Percentiles rank a stretch among this genome's conserved stretches.
phyloP scores from a whole-genome alignment of 2,888 invertebrate species.

The Cheilosia variabilis region DNA sequence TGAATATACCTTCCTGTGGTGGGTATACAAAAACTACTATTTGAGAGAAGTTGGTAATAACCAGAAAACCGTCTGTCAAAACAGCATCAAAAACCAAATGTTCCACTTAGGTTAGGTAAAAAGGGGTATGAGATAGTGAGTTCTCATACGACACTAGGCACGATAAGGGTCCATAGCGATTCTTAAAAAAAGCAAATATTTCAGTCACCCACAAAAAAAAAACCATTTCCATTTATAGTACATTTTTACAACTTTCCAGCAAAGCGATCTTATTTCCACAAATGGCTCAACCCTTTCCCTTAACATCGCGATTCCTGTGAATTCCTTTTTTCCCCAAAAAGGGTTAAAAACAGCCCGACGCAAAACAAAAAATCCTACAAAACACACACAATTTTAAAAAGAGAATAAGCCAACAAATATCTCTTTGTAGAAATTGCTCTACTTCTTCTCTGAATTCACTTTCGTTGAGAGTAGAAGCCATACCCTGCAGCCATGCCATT shows the following conservation, averaged over 20 bases:
- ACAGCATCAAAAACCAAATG: no score
- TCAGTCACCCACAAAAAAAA: no score
- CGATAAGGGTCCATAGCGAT: no score
- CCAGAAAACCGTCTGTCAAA: no score
- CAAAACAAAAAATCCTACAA: slow-evolving; percentile 32
- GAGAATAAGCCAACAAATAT: slow-evolving; percentile 60
- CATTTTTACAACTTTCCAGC: background rate
- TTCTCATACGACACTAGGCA: no score
- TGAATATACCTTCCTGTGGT: no score
- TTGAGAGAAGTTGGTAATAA: no score
- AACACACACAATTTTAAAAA: slow-evolving; percentile 58
- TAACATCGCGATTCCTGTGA: slow-evolving; percentile 17
- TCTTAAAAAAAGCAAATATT: no score
- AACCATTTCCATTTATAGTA: background rate
- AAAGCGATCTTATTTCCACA: slow-evolving; percentile 34
- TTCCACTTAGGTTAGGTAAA: no score
- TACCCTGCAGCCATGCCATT: background rate
- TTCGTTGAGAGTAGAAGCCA: slow-evolving; percentile 34
- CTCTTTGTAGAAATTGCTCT: slow-evolving; percentile 68
- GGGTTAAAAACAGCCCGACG: slow-evolving; percentile 14
- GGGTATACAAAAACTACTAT: no score
- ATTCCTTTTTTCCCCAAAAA: slow-evolving; percentile 1
- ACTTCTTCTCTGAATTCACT: slow-evolving; percentile 62
- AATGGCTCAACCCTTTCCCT: slow-evolving; percentile 34
- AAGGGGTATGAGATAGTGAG: no score